phyloP scores from a whole-genome alignment of 2,113 vertebrate species.

The Nematolebias whitei region DNA sequence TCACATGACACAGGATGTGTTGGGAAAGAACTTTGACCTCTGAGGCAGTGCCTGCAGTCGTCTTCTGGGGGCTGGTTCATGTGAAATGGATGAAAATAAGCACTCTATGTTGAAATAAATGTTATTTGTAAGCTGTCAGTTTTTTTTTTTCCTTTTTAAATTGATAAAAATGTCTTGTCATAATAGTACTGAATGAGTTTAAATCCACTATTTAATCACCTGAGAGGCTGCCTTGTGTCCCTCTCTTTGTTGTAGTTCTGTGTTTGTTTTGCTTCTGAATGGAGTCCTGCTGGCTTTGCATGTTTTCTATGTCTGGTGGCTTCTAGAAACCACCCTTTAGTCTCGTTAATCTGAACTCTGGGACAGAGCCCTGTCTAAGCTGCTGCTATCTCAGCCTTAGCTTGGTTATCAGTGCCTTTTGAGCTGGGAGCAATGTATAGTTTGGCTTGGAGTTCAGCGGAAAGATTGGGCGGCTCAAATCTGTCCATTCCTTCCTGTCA shows the following conservation, averaged over 20 bases:
- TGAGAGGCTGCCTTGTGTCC: conserved; percentile 42
- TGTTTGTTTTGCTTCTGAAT: conserved; percentile 70
- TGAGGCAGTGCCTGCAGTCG: conserved; percentile 42
- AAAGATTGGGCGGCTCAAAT: conserved; percentile 75
- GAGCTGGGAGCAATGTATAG: conserved; percentile 38
- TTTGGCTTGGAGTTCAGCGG: conserved; percentile 54
- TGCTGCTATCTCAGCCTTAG: conserved; percentile 53
- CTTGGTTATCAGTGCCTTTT: conserved; percentile 43
- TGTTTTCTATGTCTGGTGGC: conserved; percentile 61
- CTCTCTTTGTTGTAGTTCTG: conserved; percentile 58
- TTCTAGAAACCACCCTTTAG: conserved; percentile 68
- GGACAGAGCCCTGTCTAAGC: conserved; percentile 34
- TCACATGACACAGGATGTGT: conserved; percentile 47
- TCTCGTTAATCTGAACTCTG: conserved; percentile 49
- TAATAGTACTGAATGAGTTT: conserved; percentile 7
- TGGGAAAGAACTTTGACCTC: conserved; percentile 40
- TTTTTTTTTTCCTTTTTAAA: conserved; percentile 9
- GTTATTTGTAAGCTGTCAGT: neutral
- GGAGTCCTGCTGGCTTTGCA: conserved; percentile 68
- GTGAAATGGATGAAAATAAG: conserved; percentile 29
- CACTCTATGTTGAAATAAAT: too few species aligned
- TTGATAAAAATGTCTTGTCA: too few species aligned
- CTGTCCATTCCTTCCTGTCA: conserved; percentile 80
- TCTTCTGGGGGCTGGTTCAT: conserved; percentile 17
- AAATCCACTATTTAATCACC: conserved; percentile 46